Base-by-base conservation (phyloP, 1,140 invertebrate genomes). In the Ips nitidus region DNA sequence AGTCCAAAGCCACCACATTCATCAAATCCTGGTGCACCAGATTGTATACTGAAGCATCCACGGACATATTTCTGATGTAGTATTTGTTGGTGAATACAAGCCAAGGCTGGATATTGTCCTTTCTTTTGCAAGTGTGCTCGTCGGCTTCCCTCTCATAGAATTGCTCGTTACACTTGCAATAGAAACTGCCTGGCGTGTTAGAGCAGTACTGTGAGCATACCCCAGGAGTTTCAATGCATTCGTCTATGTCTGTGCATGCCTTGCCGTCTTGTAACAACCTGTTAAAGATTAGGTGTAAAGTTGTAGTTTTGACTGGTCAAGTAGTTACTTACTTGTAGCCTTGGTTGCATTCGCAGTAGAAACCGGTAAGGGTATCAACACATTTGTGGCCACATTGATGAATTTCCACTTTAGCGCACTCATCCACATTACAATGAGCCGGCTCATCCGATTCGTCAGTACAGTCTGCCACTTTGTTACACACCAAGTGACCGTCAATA, bases 21-120 rank as follows among this genome's bases (percentile, higher is more conserved):
- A 97, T 91, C 0, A 99, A 86, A 77, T 98, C 96, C 80, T 98
- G 94, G 74, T 97, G 94, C 75, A 98, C 89, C 0, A 98, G 82
- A 71, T 90, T 91, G 75, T 98, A 98, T 41, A 87, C 82, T 2
- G 85, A 83, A 0, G 94, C 96, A 80, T 98, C 96, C 0, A 90
- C 86, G 0, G 94, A 95, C 88, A 99, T 93, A 74, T 98, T 98
- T 61, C 97, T 86, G 1, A 99, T 90, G 78, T 99, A 99, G 79
- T 99, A 99, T 77, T 98, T 97, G 77, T 99, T 99, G 4, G 95
- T 97, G 77, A 99, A 98, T 52, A 99, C 86, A 8, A 99, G 80
- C 94, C 95, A 98, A 0, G 98, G 96, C 50, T 88, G 84, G 2
- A 87, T 90, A 43, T 84, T 84, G 72, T 97, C 94, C 71, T 89